Base-by-base conservation (phyloP, 1,140 invertebrate genomes). In the Uloborus diversus region DNA sequence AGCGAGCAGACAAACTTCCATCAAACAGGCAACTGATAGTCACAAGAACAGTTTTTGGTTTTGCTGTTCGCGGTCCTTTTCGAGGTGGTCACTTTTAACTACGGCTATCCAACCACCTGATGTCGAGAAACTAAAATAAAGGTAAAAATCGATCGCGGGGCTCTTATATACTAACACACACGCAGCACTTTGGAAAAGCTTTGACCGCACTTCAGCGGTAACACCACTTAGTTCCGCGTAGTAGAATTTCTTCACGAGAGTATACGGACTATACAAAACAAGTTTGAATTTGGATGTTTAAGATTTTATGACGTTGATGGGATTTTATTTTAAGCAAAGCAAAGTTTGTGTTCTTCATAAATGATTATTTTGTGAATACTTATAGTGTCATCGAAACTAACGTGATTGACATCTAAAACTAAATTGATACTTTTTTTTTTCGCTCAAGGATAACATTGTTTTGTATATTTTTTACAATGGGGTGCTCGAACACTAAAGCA, bases 401-500 rank as follows among this genome's bases (percentile, higher is more conserved):
- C 30, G 37, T n/a, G 23, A 14, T 30, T 9, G 2, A 11, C 13
- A 51, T 20, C 20, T 32, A 47, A 51, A 68, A 68, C 32, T 11
- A 25, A 1, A 25, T 17, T 3, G 2, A n/a, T 14, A 51, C 25
- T 49, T n/a, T 20, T 14, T 20, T 47, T 11, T 14, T 13, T 65
- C 27, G 2, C 30, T 53, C 57, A 5, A 27, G 17, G 4, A 28
- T 13, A 13, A n/a, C 30, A 32, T 70, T 23, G 5, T 51, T 56
- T 20, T 13, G 5, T 4, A 17, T 14, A 47, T 65, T 7, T 27
- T 28, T 11, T 20, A 35, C 23, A 59, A 78, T 78, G 73, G 73
- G 73, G 47, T 78, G 73, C 32, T 78, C 73, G 2, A 78, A 78
- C 49, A 78, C 73, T 11, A 78, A 78, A 57, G 53, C 73, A 20